phyloP scores from a whole-genome alignment of 2,797 vertebrate genomes.

The Gymnothorax reevesii region DNA sequence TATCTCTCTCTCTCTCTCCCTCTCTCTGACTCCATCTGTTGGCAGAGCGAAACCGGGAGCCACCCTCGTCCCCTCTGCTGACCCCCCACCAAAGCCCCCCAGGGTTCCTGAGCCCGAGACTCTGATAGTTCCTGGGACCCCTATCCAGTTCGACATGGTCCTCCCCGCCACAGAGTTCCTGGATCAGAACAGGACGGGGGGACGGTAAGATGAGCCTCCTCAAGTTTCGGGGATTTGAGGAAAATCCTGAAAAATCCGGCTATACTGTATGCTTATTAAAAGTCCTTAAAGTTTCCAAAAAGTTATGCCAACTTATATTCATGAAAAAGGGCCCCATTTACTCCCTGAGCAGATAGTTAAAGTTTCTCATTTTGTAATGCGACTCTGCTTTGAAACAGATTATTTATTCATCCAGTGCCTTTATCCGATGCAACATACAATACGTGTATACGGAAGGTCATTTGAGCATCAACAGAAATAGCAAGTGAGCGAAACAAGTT shows the following conservation, averaged over 20 bases:
- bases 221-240: neutral
- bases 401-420: too few relatives aligned
- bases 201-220: slow-evolving; percentile 74
- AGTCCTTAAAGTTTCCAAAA: neutral
- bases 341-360: neutral
- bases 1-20: neutral
- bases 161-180: slow-evolving; percentile 91
- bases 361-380: neutral
- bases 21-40: neutral
- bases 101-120: slow-evolving; percentile 70
- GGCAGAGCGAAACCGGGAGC: slow-evolving; percentile 73
- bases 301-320: neutral
- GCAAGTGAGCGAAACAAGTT: too few relatives aligned
- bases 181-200: slow-evolving; percentile 86
- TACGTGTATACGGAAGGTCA: too few relatives aligned
- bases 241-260: neutral
- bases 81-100: slow-evolving; percentile 60
- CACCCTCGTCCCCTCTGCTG: slow-evolving; percentile 24
- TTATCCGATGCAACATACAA: too few relatives aligned
- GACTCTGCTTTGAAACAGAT: neutral
- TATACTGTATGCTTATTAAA: neutral
- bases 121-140: slow-evolving; percentile 91
- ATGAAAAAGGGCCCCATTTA: neutral
- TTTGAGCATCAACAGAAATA: too few relatives aligned
- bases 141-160: slow-evolving; percentile 95